phyloP scores from a whole-genome alignment of 2,113 vertebrate species.

The Ahaetulla prasina region DNA sequence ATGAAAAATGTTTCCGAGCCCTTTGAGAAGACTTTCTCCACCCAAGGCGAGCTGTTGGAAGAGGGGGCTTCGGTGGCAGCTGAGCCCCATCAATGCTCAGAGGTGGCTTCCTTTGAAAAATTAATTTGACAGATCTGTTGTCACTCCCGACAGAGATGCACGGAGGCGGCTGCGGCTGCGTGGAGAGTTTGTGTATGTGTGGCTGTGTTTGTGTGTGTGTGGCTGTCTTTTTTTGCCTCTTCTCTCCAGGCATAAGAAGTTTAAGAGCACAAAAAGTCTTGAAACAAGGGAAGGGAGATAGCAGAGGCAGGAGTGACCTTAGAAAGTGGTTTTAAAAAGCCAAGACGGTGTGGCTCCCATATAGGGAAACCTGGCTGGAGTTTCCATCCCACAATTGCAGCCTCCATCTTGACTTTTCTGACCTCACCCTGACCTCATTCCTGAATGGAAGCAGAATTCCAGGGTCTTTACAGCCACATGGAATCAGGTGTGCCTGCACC shows the following conservation, averaged over 20 bases:
- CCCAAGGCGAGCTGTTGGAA: slow-evolving; percentile 1
- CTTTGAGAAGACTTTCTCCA: background rate
- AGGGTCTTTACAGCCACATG: background rate
- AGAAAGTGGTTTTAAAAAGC: background rate
- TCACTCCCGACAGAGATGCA: background rate
- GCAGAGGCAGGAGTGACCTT: background rate
- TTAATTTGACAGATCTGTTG: background rate
- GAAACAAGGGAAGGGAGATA: background rate
- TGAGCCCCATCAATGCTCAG: background rate
- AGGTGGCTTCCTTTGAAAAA: background rate
- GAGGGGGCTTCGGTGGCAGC: slow-evolving; percentile 47
- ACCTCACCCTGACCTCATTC: background rate
- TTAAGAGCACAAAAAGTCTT: background rate
- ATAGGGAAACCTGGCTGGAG: background rate
- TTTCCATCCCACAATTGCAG: background rate
- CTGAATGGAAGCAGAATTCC: background rate
- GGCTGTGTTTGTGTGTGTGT: background rate
- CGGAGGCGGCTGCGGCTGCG: background rate
- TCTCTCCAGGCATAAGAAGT: background rate
- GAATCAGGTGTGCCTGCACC: background rate
- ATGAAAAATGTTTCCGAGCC: background rate
- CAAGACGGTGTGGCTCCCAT: background rate
- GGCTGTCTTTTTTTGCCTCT: background rate
- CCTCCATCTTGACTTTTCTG: background rate
- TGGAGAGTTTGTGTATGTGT: background rate